Evolutionary conservation across 2,113 vertebrate species (phyloP), one percentile per base, ranked within the genome.

Genomic region (Embiotoca jacksoni): DNA sequence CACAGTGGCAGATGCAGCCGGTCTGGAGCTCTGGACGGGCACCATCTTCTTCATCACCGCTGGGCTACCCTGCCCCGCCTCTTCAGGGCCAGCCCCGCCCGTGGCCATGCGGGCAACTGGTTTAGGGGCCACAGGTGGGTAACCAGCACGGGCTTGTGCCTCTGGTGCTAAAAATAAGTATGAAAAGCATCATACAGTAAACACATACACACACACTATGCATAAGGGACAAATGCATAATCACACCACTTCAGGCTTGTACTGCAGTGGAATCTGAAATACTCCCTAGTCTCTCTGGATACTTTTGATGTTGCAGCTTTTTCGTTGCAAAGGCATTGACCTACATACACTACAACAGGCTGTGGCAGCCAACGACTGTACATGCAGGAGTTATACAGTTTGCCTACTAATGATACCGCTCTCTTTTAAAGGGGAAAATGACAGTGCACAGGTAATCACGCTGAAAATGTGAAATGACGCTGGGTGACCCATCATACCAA

Each of bases 11-110:
- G 83, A 11, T 0, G 90, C 74, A 36, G 72, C 78, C 9, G 93
- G 89, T 80, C 96, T 94, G 9, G 94, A 81, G 71, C 93, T 94
- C 71, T 96, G 96, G 58, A 95, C 84, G 0, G 96, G 92, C 74
- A 92, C 87, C 72, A 94, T 92, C 64, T 96, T 94, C 89, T 95
- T 96, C 89, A 95, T 80, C 14, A 94, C 94, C 70, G 88, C 87
- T 87, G 93, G 91, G 71, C 90, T 82, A 65, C 72, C 86, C 54
- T 91, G 93, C 10, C 83, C 81, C 0, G 69, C 82, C 49, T 93
- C 90, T 16, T 90, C 89, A 63, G 80, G 82, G 47, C 82, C 83
- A 1, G 71, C 82, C 35, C 90, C 80, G 0, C 85, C 90, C 0
- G 89, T 37, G 13, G 92, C 88, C 86, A 91, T 92, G 14, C 84